phyloP scores from a whole-genome alignment of 2,797 vertebrate species.

The Sebastes oblongus region DNA sequence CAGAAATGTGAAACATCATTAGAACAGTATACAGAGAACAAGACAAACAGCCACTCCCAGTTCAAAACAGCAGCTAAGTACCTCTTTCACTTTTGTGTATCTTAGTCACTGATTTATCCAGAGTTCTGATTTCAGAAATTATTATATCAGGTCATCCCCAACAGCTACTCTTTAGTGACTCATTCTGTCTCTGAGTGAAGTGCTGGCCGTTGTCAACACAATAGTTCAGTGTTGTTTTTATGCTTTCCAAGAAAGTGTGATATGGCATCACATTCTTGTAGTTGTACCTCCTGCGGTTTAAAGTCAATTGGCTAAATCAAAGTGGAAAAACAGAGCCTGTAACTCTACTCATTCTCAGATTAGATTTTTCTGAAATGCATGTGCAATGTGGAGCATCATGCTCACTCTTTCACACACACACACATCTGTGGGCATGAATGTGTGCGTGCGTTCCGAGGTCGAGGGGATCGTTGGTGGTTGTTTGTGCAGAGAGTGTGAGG shows the following conservation, averaged over 20 bases:
- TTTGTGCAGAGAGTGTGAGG: constrained; percentile 53
- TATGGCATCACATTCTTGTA: constrained; percentile 12
- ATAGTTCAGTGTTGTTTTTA: constrained; percentile 26
- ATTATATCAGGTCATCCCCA: background rate
- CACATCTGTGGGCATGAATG: constrained; percentile 12
- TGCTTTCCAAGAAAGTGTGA: constrained; percentile 33
- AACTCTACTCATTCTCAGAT: constrained; percentile 42
- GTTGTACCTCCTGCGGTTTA: constrained; percentile 3
- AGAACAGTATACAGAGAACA: background rate
- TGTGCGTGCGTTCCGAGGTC: constrained; percentile 46
- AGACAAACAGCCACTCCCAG: constrained; percentile 4
- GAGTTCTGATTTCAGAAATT: constrained; percentile 1
- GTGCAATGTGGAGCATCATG: constrained; percentile 7
- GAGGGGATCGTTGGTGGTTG: constrained; percentile 56
- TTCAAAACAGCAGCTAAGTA: background rate
- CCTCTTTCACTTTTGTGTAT: background rate
- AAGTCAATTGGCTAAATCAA: constrained; percentile 34
- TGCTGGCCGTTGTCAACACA: background rate
- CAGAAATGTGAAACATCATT: constrained; percentile 12
- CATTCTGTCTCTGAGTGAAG: constrained; percentile 22
- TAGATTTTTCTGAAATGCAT: constrained; percentile 23
- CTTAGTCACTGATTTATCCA: constrained; percentile 5
- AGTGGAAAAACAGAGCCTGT: constrained; percentile 25
- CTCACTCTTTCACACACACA: background rate
- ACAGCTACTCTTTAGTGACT: constrained; percentile 11